Conservation (phyloP, 2,113 vertebrate genomes). For the Anolis carolinensis region DNA sequence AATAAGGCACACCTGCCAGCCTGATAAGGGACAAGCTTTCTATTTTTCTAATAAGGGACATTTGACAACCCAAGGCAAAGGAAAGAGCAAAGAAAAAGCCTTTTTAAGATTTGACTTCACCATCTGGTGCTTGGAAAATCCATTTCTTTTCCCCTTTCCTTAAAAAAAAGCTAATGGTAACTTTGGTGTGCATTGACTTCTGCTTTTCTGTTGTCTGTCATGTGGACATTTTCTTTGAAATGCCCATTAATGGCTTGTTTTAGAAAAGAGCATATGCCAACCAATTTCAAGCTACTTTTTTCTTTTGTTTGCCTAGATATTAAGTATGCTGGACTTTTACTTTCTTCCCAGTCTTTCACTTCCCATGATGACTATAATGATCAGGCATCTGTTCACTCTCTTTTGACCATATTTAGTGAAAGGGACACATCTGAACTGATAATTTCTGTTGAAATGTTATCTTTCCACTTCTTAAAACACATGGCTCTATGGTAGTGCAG, state of each 20-base stretch:
- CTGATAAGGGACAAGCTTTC: no score
- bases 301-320: accelerated
- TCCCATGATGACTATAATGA: constrained; percentile 15
- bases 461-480: background rate
- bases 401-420: background rate
- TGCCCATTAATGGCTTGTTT: background rate
- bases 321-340: background rate
- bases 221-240: constrained; percentile 9
- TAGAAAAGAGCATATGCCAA: background rate
- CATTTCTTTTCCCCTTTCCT: accelerated
- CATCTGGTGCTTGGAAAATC: background rate
- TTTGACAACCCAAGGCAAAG: no score
- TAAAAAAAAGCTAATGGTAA: background rate
- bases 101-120: background rate
- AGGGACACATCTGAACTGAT: background rate
- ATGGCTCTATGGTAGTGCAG: background rate
- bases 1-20: no score
- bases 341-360: background rate
- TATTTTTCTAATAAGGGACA: no score
- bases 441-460: constrained; percentile 13
- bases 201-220: constrained; percentile 14
- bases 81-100: background rate
- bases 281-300: background rate
- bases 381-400: constrained; percentile 4
- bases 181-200: background rate